Conservation (phyloP, 1,140 invertebrate species). For the Cherax destructor region DNA sequence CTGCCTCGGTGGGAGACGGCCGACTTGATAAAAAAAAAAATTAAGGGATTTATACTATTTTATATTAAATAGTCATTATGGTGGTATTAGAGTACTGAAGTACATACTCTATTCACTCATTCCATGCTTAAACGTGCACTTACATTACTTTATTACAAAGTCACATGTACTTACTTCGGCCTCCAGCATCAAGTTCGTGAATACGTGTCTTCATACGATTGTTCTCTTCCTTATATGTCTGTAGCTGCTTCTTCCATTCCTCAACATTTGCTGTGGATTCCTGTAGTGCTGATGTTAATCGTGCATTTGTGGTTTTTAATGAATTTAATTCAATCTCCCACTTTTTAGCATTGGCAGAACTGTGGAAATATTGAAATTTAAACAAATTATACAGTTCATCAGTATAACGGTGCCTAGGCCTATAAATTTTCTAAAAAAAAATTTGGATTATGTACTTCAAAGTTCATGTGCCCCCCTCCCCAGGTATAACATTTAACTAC, state of each 20-base stretch:
- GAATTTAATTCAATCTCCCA: conserved; percentile 98
- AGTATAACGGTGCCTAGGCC: too few relatives aligned
- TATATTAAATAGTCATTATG: too few relatives aligned
- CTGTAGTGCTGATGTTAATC: conserved; percentile 95
- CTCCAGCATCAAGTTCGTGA: conserved; percentile 83
- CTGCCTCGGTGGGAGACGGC: too few relatives aligned
- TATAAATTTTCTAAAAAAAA: too few relatives aligned
- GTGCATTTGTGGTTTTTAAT: conserved; percentile 95
- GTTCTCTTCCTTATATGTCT: conserved; percentile 97
- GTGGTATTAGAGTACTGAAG: too few relatives aligned
- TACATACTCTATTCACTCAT: too few relatives aligned
- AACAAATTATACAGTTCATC: too few relatives aligned
- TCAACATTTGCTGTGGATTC: conserved; percentile 98
- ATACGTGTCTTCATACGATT: conserved; percentile 88
- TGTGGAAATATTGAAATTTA: conserved; percentile 37
- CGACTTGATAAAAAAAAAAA: too few relatives aligned
- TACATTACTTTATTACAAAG: neutral
- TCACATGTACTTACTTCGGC: conserved; percentile 74
- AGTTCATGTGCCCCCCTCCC: too few relatives aligned
- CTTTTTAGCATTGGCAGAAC: conserved; percentile 82
- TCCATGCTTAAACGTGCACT: neutral
- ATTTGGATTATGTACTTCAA: too few relatives aligned
- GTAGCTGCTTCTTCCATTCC: conserved; percentile 97
- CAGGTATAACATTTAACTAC: too few relatives aligned
- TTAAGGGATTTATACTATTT: too few relatives aligned